Conservation (phyloP, 2,797 vertebrate species). For the Xenopus petersii region DNA sequence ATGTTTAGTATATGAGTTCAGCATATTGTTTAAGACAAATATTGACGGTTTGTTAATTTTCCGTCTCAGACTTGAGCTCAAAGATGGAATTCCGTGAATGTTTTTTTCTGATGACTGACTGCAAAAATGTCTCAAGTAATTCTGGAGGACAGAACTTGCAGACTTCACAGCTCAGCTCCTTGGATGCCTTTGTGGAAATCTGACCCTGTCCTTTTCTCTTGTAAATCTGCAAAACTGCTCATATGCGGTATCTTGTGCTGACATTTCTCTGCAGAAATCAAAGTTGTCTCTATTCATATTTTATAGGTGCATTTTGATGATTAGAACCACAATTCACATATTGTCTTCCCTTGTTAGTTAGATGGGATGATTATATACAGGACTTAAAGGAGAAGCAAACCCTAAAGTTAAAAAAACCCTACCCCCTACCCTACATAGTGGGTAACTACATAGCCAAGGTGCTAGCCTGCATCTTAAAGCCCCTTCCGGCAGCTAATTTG, state of each 20-base stretch:
- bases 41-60: slow-evolving; percentile 1
- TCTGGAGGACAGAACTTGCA: slow-evolving; percentile 34
- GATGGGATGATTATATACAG: too few species aligned
- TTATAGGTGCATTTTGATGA: too few species aligned
- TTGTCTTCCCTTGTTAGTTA: too few species aligned
- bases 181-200: slow-evolving; percentile 16
- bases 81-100: slow-evolving; percentile 53
- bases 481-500: too few species aligned
- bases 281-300: neutral
- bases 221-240: neutral
- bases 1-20: neutral
- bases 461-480: too few species aligned
- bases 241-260: neutral
- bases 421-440: too few species aligned
- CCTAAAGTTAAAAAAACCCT: too few species aligned
- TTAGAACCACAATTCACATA: too few species aligned
- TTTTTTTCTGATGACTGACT: slow-evolving; percentile 43
- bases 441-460: too few species aligned
- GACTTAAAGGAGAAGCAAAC: too few species aligned
- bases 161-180: neutral
- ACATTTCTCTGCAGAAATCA: neutral
- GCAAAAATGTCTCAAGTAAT: slow-evolving; percentile 33
- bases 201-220: slow-evolving; percentile 1
- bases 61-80: neutral
- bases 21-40: neutral